Conservation (phyloP, 1,140 invertebrate species). For the Drosophila seguyi region DNA sequence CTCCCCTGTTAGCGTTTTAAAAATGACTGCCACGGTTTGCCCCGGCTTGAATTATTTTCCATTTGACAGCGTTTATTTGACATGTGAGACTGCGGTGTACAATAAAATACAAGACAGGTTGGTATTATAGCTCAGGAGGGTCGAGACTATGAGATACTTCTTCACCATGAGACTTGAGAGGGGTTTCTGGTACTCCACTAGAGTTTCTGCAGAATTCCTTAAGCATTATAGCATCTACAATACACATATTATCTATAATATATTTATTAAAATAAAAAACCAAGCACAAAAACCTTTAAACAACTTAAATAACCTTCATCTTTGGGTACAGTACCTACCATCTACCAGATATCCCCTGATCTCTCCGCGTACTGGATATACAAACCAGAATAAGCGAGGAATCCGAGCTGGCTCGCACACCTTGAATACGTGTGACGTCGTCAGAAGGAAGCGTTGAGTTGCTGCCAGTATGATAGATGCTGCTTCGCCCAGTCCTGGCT, state of each 20-base stretch:
- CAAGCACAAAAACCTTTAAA: neutral
- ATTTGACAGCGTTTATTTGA: conserved; percentile 69
- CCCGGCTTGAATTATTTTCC: conserved; percentile 68
- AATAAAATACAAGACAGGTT: conserved; percentile 19
- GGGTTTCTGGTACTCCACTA: neutral
- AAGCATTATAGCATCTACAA: neutral
- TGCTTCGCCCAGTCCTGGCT: conserved; percentile 6
- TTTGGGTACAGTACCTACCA: neutral
- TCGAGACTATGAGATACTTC: neutral
- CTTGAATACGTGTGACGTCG: conserved; percentile 56
- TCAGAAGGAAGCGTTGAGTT: conserved; percentile 59
- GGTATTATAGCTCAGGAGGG: no score
- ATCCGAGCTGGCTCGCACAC: conserved; percentile 43
- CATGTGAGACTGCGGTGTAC: conserved; percentile 52
- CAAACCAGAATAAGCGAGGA: conserved; percentile 14
- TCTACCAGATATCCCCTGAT: neutral
- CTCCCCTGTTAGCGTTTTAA: conserved; percentile 51
- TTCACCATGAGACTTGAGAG: neutral
- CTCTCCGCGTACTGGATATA: neutral
- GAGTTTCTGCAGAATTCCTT: neutral
- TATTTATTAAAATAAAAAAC: neutral
- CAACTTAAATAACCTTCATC: neutral
- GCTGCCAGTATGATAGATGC: conserved; percentile 53
- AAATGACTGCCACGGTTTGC: conserved; percentile 30
- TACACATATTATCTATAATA: no score